Conservation (phyloP, 2,888 invertebrate species). For the Hypena proboscidalis region DNA sequence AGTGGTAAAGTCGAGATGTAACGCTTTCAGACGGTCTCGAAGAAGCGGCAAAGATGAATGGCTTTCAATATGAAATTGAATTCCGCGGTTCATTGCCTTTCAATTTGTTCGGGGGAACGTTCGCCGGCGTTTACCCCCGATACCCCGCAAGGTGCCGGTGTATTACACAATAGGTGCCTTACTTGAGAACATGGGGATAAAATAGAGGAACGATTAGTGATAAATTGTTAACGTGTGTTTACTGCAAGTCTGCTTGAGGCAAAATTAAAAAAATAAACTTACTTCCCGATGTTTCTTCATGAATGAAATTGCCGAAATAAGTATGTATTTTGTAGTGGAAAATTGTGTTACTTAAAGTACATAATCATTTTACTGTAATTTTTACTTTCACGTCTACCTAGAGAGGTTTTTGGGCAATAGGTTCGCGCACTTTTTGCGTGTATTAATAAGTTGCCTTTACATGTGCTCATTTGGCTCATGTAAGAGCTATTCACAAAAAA, state of each 20-base stretch:
- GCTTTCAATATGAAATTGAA: conserved; percentile 89
- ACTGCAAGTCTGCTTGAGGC: conserved; percentile 21
- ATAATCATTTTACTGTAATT: too few species aligned
- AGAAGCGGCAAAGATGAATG: conserved; percentile 85
- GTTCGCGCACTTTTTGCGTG: too few species aligned
- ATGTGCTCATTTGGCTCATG: too few species aligned
- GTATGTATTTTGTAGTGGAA: too few species aligned
- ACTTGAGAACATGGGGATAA: conserved; percentile 42
- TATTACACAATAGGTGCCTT: conserved; percentile 59
- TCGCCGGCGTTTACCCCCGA: conserved; percentile 75
- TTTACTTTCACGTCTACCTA: too few species aligned
- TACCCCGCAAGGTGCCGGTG: conserved; percentile 65
- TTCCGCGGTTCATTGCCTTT: conserved; percentile 88
- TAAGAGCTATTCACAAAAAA: too few species aligned
- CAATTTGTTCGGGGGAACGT: conserved; percentile 84
- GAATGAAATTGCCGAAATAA: too few species aligned
- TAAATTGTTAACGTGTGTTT: conserved; percentile 32
- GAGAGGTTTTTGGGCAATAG: too few species aligned
- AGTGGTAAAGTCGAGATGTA: conserved; percentile 80
- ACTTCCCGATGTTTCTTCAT: too few species aligned
- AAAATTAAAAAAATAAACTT: conserved; percentile 18
- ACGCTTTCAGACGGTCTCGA: conserved; percentile 78
- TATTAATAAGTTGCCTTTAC: too few species aligned
- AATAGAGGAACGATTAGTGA: conserved; percentile 41
- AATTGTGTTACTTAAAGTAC: too few species aligned